phyloP scores from a whole-genome alignment of 2,113 vertebrate species.

The Chiloscyllium plagiosum region DNA sequence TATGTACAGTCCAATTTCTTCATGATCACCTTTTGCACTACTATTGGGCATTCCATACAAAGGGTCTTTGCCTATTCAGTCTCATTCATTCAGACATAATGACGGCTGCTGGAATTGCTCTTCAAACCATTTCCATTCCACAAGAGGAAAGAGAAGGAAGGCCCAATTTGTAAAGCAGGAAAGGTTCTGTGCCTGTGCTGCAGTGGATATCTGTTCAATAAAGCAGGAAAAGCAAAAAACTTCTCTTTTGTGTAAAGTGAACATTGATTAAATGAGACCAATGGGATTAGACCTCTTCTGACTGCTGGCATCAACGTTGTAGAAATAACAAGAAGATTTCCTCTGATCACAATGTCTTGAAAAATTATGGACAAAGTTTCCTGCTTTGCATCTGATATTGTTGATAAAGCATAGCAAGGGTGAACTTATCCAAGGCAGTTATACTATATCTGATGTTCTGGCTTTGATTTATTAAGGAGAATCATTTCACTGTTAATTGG shows the following conservation, averaged over 20 bases:
- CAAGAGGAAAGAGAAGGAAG: too few species aligned
- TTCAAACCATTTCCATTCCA: too few species aligned
- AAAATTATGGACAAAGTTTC: not conserved
- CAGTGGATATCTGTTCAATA: too few species aligned
- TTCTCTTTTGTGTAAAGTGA: not conserved
- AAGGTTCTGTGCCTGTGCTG: too few species aligned
- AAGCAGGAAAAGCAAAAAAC: not conserved
- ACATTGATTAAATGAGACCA: not conserved
- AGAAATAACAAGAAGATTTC: not conserved
- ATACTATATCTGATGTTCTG: not conserved
- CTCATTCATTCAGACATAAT: too few species aligned
- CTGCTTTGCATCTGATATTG: not conserved
- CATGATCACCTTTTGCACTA: too few species aligned
- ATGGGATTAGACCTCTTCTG: not conserved
- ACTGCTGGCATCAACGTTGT: not conserved
- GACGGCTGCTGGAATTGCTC: too few species aligned
- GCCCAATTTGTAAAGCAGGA: too few species aligned
- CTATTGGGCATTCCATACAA: too few species aligned
- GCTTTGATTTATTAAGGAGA: not conserved
- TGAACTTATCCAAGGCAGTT: not conserved
- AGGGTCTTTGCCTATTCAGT: too few species aligned
- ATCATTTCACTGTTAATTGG: not conserved
- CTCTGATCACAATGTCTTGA: not conserved
- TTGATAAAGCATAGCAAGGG: not conserved
- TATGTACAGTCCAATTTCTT: too few species aligned